Evolutionary conservation across 2,797 vertebrate genomes (phyloP).

Genomic region (Notolepis coatsorum): DNA sequence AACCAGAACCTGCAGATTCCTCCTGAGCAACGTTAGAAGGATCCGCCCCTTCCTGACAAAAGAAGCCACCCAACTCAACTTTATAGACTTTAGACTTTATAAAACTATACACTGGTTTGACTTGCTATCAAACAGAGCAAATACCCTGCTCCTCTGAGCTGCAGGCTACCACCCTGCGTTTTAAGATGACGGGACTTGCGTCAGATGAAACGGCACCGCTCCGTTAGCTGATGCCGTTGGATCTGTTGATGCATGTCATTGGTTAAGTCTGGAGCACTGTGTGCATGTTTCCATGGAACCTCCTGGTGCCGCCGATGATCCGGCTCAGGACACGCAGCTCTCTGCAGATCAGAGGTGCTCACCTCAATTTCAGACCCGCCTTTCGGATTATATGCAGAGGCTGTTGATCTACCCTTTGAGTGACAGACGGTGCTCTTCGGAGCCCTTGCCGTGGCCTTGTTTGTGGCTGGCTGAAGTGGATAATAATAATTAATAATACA

Average conservation of each 20-base stretch:
- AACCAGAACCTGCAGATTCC: too few species aligned
- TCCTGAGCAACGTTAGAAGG: too few species aligned
- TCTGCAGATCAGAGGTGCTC: slow-evolving; percentile 69
- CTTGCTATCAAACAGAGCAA: neutral
- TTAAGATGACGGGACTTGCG: slow-evolving; percentile 30
- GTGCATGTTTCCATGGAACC: slow-evolving; percentile 70
- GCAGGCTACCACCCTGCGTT: too few species aligned
- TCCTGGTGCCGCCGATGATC: slow-evolving; percentile 46
- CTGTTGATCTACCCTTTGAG: slow-evolving; percentile 50
- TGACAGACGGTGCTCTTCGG: slow-evolving; percentile 55
- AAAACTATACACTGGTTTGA: too few species aligned
- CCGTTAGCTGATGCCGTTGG: slow-evolving; percentile 36
- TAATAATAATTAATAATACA: too few species aligned
- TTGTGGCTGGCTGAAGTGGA: slow-evolving; percentile 50
- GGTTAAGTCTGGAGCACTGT: slow-evolving; percentile 31
- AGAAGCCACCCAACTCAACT: too few species aligned
- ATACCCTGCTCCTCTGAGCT: too few species aligned
- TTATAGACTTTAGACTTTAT: too few species aligned
- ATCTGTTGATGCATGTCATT: slow-evolving; percentile 49
- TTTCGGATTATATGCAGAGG: slow-evolving; percentile 51
- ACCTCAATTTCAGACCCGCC: slow-evolving; percentile 72
- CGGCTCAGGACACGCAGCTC: slow-evolving; percentile 58
- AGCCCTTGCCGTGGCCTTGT: slow-evolving; percentile 37
- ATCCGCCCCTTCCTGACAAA: too few species aligned
- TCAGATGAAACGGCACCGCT: slow-evolving; percentile 46